Evolutionary conservation across 2,113 vertebrate species (phyloP).

Genomic region (Cyanoliseus patagonus): DNA sequence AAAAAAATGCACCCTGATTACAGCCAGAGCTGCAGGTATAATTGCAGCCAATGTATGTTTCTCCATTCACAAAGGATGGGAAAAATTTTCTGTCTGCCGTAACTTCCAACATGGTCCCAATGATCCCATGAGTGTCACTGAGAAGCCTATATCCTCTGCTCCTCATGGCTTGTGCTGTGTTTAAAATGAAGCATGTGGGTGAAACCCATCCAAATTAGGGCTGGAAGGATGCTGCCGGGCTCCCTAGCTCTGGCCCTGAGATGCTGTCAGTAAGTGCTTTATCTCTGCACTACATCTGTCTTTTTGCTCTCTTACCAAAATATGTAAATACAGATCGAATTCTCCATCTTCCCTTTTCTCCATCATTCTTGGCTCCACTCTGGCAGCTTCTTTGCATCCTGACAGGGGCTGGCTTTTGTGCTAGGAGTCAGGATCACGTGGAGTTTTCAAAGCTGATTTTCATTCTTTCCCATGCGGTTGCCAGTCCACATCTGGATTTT

Average conservation of each 20-base stretch:
- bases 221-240: background rate
- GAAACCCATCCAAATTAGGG: background rate
- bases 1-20: background rate
- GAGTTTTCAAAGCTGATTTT: background rate
- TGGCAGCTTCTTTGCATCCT: background rate
- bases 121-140: background rate
- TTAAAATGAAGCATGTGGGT: background rate
- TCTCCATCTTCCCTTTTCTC: background rate
- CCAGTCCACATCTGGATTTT: background rate
- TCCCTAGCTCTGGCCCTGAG: background rate
- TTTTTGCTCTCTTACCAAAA: background rate
- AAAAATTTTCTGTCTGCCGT: background rate
- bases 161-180: accelerated
- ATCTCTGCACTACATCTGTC: background rate
- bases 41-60: accelerated
- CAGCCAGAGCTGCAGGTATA: background rate
- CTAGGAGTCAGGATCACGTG: background rate
- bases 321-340: background rate
- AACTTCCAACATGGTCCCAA: background rate
- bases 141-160: background rate
- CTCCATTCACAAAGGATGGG: background rate
- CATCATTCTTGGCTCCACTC: background rate
- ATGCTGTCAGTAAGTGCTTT: background rate
- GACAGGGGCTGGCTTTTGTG: background rate
- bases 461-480: background rate